A percentile compares a stretch with the other conserved stretches of the same genome.
Conservation (phyloP, 2,888 invertebrate genomes). For the Trisateles emortualis region DNA sequence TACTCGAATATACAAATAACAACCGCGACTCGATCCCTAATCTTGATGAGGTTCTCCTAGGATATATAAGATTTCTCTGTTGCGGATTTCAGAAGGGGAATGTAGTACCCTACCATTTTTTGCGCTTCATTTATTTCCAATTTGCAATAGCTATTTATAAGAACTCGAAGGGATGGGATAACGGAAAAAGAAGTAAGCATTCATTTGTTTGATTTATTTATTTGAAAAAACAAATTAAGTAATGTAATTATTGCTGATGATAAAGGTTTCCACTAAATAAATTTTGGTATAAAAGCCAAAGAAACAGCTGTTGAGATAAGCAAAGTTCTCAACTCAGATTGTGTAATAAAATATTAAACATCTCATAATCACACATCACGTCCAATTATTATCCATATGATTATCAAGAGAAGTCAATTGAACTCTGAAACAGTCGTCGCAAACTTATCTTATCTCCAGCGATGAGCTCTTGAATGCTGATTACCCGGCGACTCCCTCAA, state of each 20-base stretch:
- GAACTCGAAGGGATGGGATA: slow-evolving; percentile 52
- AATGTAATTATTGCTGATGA: slow-evolving; percentile 24
- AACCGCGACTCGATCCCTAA: slow-evolving; percentile 6
- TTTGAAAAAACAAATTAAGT: slow-evolving; percentile 3
- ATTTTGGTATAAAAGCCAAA: neutral
- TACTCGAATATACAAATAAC: no score
- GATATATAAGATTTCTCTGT: slow-evolving; percentile 58
- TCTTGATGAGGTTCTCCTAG: slow-evolving; percentile 56
- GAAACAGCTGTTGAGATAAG: slow-evolving; percentile 15
- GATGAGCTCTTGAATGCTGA: slow-evolving; percentile 58
- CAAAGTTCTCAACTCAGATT: slow-evolving; percentile 2
- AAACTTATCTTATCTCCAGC: slow-evolving; percentile 51
- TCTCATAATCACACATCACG: slow-evolving; percentile 32
- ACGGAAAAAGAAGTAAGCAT: slow-evolving; percentile 44
- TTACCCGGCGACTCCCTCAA: slow-evolving; percentile 59
- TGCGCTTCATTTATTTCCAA: slow-evolving; percentile 70
- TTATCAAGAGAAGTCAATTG: slow-evolving; percentile 51
- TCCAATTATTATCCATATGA: slow-evolving; percentile 43
- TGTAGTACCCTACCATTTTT: slow-evolving; percentile 56
- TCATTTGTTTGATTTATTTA: slow-evolving; percentile 38
- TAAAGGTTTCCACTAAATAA: slow-evolving; percentile 5
- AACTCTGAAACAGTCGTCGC: slow-evolving; percentile 45
- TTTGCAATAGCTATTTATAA: slow-evolving; percentile 68
- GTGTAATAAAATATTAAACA: slow-evolving; percentile 32
- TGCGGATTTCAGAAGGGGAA: slow-evolving; percentile 57